Evolutionary conservation across 2,888 invertebrate species (phyloP).

Genomic region (Folsomia manolachei): DNA sequence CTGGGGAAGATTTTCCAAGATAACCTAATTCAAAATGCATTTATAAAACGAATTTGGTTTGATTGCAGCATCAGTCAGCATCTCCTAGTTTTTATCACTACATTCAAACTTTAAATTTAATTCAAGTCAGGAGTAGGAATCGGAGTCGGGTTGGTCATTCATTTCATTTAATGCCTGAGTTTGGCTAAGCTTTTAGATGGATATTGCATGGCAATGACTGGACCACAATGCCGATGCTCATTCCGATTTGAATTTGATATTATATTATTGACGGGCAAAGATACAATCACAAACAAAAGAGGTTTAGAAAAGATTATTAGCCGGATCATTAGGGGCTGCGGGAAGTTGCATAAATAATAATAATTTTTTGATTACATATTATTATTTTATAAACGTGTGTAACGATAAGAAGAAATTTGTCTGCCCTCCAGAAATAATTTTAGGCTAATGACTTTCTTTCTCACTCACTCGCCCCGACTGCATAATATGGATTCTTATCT

Average conservation of each 20-base stretch:
- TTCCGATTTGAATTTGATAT: neutral
- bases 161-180: neutral
- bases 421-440: slow-evolving; percentile 31
- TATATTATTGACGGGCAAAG: neutral
- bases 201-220: neutral
- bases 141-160: neutral
- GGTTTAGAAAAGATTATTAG: slow-evolving; percentile 6
- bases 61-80: no score
- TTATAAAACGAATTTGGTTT: neutral
- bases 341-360: slow-evolving; percentile 21
- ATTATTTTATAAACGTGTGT: slow-evolving; percentile 24
- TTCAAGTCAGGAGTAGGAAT: neutral
- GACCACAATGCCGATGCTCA: neutral
- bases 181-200: neutral
- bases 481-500: neutral
- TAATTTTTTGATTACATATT: slow-evolving; percentile 22
- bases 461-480: neutral
- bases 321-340: slow-evolving; percentile 4
- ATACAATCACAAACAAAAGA: slow-evolving; percentile 5
- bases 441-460: slow-evolving; percentile 31
- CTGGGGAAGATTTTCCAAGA: neutral
- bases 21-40: neutral
- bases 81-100: neutral
- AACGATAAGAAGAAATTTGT: slow-evolving; percentile 19
- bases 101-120: neutral